phyloP scores from a whole-genome alignment of 2,888 invertebrate species.

The Steromphala cineraria region DNA sequence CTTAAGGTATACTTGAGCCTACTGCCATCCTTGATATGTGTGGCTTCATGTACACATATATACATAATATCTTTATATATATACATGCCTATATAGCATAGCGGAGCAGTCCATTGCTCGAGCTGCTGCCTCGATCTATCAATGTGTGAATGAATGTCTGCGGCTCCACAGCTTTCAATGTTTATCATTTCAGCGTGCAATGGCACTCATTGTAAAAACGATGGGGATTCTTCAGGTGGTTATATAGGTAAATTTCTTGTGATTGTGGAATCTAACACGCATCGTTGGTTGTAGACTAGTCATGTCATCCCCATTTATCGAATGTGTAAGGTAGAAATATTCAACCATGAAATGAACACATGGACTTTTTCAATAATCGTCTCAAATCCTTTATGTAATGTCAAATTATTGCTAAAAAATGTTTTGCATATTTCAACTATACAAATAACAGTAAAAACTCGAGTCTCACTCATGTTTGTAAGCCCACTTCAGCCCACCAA shows the following conservation, averaged over 20 bases:
- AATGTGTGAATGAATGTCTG: neutral
- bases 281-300: neutral
- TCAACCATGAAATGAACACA: too few relatives aligned
- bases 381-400: too few relatives aligned
- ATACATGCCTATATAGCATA: neutral
- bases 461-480: too few relatives aligned
- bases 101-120: too few relatives aligned
- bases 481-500: too few relatives aligned
- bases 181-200: conserved; percentile 23
- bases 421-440: too few relatives aligned
- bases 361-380: too few relatives aligned
- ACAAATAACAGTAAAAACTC: too few relatives aligned
- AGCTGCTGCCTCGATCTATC: neutral
- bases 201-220: neutral
- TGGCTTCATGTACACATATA: too few relatives aligned
- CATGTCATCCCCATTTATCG: too few relatives aligned
- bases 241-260: conserved; percentile 19
- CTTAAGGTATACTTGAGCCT: neutral
- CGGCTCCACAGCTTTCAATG: conserved; percentile 17
- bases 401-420: too few relatives aligned
- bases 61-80: neutral
- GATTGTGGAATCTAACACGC: neutral
- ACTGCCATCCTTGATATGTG: neutral
- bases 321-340: too few relatives aligned
- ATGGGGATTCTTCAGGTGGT: conserved; percentile 11